These are phyloP conservation scores for Conops quadrifasciatus DNA, from an alignment of 2,888 invertebrate genomes.

Conservation along the genomic window DNA sequence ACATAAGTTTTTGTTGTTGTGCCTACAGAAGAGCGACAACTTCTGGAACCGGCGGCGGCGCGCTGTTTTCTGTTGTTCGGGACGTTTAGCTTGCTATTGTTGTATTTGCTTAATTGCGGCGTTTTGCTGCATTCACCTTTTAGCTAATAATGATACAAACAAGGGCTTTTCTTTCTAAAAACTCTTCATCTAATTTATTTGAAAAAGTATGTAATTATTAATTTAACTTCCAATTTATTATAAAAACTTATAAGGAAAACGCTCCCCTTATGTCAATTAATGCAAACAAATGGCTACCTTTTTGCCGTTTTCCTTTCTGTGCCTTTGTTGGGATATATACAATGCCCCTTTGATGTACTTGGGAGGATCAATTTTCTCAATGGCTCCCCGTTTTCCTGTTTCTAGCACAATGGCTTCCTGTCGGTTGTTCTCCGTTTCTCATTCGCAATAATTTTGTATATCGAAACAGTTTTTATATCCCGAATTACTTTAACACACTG, in stretches of 20 bases:
- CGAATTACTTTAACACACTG: not conserved
- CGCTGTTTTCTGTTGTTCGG: conserved; percentile 29
- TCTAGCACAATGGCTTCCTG: conserved; percentile 23
- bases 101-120: conserved; percentile 23
- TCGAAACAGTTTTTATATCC: not conserved
- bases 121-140: conserved; percentile 15
- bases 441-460: not conserved
- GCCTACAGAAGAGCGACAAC: not conserved
- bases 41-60: conserved; percentile 16
- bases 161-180: not conserved
- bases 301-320: not conserved
- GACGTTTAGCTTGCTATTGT: conserved; percentile 19
- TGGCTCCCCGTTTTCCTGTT: conserved; percentile 2
- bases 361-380: conserved; percentile 21
- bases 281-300: not conserved
- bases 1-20: conserved; percentile 9
- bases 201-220: not conserved
- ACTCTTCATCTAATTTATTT: not conserved
- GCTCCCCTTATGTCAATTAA: not conserved
- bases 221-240: not conserved
- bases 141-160: not conserved
- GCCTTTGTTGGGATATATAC: conserved; percentile 5
- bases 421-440: conserved; percentile 2
- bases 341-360: conserved; percentile 10
- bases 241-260: not conserved